Evolutionary conservation across 2,113 vertebrate genomes (phyloP), one percentile per base, ranked within the genome.

Genomic region (Coturnix japonica): DNA sequence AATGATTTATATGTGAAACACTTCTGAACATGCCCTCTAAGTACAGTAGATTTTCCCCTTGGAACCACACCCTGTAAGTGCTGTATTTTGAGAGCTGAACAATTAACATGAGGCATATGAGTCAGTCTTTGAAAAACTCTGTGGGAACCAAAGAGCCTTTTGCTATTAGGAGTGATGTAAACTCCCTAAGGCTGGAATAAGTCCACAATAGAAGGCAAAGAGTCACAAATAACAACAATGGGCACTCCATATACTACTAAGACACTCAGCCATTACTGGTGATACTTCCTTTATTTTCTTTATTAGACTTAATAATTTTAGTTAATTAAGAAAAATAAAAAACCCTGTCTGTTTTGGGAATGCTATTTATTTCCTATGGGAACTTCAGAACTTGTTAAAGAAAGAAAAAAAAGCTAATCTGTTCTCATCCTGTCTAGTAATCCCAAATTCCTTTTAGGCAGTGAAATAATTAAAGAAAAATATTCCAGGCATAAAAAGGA

Each of bases 91-190:
- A 98, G 98, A 98, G 97, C 96, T 96, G 96, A 98, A 98, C 97
- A 98, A 98, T 98, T 98, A 98, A 98, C 98, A 98, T 97, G 97
- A 98, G 97, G 96, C 97, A 95, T 97, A 98, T 98, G 98, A 98
- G 98, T 98, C 97, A 98, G 98, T 95, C 97, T 97, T 96, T 98
- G 97, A 98, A 98, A 97, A 95, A 96, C 97, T 97, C 97, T 98
- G 98, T 98, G 98, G 98, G 98, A 99, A 98, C 98, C 87, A 95
- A 97, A 96, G 96, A 98, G 97, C 96, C 96, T 98, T 97, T 98
- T 98, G 98, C 98, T 98, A 95, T 97, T 96, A 96, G 95, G 95
- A 98, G 98, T 98, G 98, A 99, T 98, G 97, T 98, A 98, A 98
- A 98, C 97, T 98, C 97, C 97, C 97, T 97, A 97, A 96, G 97